phyloP scores from a whole-genome alignment of 2,113 vertebrate genomes.

The Podarcis raffonei region DNA sequence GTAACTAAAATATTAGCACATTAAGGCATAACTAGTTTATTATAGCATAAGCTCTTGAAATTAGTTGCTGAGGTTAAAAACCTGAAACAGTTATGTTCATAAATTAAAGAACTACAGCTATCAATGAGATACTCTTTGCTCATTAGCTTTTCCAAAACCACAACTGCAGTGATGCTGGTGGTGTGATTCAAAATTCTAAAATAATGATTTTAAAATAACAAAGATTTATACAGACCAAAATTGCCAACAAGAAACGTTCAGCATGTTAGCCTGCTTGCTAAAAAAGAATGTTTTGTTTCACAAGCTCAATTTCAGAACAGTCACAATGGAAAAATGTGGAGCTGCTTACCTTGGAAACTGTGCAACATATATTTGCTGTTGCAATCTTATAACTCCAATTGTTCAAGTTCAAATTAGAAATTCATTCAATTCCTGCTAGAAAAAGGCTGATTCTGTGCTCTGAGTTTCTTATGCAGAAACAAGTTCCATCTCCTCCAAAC shows the following conservation, averaged over 20 bases:
- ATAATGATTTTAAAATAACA: too few relatives aligned
- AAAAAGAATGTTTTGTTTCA: neutral
- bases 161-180: neutral
- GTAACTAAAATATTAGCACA: too few relatives aligned
- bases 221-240: neutral
- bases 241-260: neutral
- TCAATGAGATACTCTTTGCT: neutral
- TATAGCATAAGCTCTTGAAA: too few relatives aligned
- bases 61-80: too few relatives aligned
- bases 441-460: neutral
- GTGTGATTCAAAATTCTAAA: neutral
- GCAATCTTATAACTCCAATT: neutral
- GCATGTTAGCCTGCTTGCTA: neutral
- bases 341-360: neutral
- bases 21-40: too few relatives aligned
- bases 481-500: too few relatives aligned
- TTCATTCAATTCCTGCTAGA: neutral
- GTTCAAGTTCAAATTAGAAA: neutral
- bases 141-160: neutral
- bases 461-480: neutral
- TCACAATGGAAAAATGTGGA: neutral
- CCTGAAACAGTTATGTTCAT: too few relatives aligned
- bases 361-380: neutral
- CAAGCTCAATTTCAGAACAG: neutral
- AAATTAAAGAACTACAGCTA: neutral